phyloP scores from a whole-genome alignment of 2,888 invertebrate genomes.

The Phaonia tiefii region DNA sequence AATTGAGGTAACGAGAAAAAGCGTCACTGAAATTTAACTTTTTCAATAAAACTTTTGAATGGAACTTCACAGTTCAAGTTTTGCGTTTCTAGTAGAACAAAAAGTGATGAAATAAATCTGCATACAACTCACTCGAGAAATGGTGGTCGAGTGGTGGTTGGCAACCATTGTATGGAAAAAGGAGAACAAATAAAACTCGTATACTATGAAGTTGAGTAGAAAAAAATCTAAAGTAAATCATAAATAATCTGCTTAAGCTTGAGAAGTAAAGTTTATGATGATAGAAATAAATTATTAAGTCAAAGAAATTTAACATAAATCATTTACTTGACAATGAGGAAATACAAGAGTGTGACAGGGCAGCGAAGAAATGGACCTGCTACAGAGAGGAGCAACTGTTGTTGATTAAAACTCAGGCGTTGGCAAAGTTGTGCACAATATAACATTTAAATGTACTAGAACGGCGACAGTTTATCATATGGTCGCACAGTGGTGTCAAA shows the following conservation, averaged over 20 bases:
- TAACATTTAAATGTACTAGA: neutral
- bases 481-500: too few relatives aligned
- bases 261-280: neutral
- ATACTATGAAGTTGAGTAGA: too few relatives aligned
- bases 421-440: conserved; percentile 6
- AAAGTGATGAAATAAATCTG: conserved; percentile 27
- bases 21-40: conserved; percentile 55
- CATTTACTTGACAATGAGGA: neutral
- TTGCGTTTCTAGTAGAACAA: too few relatives aligned
- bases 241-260: conserved; percentile 1
- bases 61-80: neutral
- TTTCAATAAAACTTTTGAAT: conserved; percentile 63
- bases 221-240: neutral
- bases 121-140: neutral
- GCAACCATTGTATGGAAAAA: too few relatives aligned
- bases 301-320: conserved; percentile 7
- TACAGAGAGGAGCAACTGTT: too few relatives aligned
- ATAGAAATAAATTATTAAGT: conserved; percentile 13
- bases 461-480: conserved; percentile 4
- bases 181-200: too few relatives aligned
- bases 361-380: too few relatives aligned
- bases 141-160: neutral
- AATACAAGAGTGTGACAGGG: too few relatives aligned
- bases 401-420: neutral
- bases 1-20: neutral